Base-by-base conservation (phyloP, 2,888 invertebrate species). In the Macaria notata region DNA sequence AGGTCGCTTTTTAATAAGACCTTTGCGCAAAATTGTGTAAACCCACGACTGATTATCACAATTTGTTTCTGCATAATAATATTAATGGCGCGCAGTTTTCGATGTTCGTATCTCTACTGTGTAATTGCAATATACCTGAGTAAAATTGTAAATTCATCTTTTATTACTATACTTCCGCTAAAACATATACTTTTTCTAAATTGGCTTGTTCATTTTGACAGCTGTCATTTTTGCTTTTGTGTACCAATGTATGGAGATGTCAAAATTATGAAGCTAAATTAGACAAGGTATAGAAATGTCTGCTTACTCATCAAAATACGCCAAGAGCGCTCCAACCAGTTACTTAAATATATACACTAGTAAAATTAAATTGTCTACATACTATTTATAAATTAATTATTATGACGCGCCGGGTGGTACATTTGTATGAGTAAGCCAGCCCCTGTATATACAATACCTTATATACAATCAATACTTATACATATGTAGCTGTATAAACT, bases 301-400 rank as follows among this genome's bases (percentile, higher is more conserved):
- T 59, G 31, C 55, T 63, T 63, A 61, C 58, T 66, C 66, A 65
- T 62, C 49, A 63, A 62, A 58, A 59, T 64, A 59, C 58, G 46
- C 19, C 2, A 39, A 29, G 46, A 52, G 46, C 42, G 57, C 53
- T 46, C 43, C 39, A 42, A 58, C 39, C 41, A 44, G 54, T 50
- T 58, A 58, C 49, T 50, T 54, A 58, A 58, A 50, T 49, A 58
- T 58, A 54, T 58, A 58, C 54, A 54, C 58, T 58, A 58, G 58
- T 54, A 36, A 54, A 58, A 58, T 58, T 54, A 33, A 52, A 54
- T 49, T 58, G 29, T 46, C 49, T 58, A 46, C 49, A 53, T 58
- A 42, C 49, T 58, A 58, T 58, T 58, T 54, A 58, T 58, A 54
- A 63, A 58, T 56, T 54, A 50, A 62, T 57, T 62, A 51, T 65